A percentile compares a stretch with the other conserved stretches of the same genome.
Conservation (phyloP, 2,888 invertebrate species). For the Microctonus brassicae region DNA sequence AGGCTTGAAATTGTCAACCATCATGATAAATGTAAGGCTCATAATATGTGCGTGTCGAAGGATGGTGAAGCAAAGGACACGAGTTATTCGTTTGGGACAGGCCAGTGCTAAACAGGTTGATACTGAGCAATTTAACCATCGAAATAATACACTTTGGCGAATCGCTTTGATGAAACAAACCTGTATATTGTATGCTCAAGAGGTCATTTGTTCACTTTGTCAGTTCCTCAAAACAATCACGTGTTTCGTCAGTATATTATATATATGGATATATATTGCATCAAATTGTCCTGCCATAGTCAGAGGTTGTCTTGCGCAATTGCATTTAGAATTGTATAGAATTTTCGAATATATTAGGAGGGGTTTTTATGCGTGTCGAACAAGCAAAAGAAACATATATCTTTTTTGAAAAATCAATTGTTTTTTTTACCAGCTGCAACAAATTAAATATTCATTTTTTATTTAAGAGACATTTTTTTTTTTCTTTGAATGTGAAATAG, state of each 20-base stretch:
- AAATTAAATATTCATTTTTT: not conserved
- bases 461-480: not conserved
- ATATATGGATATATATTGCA: too few relatives aligned
- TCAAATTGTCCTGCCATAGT: not conserved
- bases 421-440: not conserved
- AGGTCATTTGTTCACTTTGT: constrained; percentile 11
- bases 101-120: constrained; percentile 19
- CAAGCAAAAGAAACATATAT: not conserved
- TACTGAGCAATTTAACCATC: not conserved
- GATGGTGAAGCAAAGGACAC: constrained; percentile 64
- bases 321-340: not conserved
- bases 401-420: not conserved
- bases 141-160: not conserved
- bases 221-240: not conserved
- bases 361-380: not conserved
- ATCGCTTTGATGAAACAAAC: constrained; percentile 9
- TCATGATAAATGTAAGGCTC: constrained; percentile 84
- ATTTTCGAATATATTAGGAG: not conserved
- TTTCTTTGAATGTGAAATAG: not conserved
- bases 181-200: not conserved
- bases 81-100: constrained; percentile 30
- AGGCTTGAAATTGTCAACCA: constrained; percentile 84
- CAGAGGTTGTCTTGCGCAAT: not conserved
- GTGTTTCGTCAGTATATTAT: not conserved
- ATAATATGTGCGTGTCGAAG: constrained; percentile 76